Evolutionary conservation across 2,113 vertebrate genomes (phyloP), one percentile per base, ranked within the genome.

Genomic region (Sander vitreus): DNA sequence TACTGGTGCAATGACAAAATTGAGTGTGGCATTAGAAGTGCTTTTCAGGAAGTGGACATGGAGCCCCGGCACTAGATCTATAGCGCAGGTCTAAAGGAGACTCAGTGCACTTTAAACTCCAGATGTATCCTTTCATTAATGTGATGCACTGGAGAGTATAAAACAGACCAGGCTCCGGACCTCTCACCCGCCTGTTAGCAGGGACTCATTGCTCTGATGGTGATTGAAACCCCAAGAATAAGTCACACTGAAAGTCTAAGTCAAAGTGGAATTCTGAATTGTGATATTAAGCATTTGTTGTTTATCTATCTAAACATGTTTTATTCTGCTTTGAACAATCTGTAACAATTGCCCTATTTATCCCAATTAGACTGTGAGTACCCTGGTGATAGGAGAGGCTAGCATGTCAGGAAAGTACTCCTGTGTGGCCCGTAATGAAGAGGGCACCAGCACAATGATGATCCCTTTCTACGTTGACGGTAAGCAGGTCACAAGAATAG

Each of bases 391-490:
- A n/a, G 88, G 90, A 65, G 54, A 77, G 11, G 89, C 94, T 1
- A 96, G 80, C 0, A 68, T 93, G 18, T 97, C 97, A 0, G 97
- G 97, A 1, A 70, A 91, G 6, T 98, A 93, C 65, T 89, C 84
- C 84, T 98, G 97, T 3, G 8, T 87, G 82, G 97, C 97, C 39
- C 67, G 71, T 30, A 98, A 97, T 90, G 84, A 90, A 63, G 4
- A 81, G 0, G 96, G 93, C 14, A 33, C 4, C 7, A 94, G 88
- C 43, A 85, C 73, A 69, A 86, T 95, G 72, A 93, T 47, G 33
- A 87, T 93, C 0, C 54, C 92, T 57, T 97, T 97, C 92, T 97
- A 94, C 1, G 93, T 99, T 27, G 93, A 94, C 85, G 95, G 97
- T 99, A 94, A 96, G 83, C 92, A 23, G 60, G 63, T 75, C 43